Base-by-base conservation (phyloP, 2,888 invertebrate genomes). In the Dryadula phaetusa region DNA sequence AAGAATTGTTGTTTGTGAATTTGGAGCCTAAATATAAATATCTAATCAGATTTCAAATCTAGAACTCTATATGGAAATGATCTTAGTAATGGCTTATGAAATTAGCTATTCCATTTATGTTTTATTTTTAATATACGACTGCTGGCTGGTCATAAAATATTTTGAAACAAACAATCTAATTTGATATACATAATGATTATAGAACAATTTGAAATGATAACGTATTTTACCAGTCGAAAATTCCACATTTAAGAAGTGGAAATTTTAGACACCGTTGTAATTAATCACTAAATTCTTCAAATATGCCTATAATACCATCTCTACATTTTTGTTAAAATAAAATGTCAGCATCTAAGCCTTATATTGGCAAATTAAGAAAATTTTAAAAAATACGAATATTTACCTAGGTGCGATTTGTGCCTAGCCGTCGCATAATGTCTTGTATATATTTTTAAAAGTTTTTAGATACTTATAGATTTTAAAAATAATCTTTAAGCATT, bases 41-140 rank as follows among this genome's bases (percentile, higher is more conserved):
- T 22, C 14, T 37, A 37, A 54, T 34, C 7, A 20, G 10, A 20
- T 25, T 10, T 2, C 20, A 54, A 56, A 56, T 22, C 56, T 25
- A 56, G 56, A 56, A 40, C 22, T n/a, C 14, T 20, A 56, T 56
- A 16, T 22, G 20, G n/a, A n/a, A 40, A 34, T 37, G 20, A 37
- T 34, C 3, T 20, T 7, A 6, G 34, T 54, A 8, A 54, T 54
- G 20, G 53, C 53, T 54, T 54, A 18, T 20, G 7, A 54, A 14
- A 40, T 56, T 40, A 25, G 37, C 40, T 40, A 16, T 56, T 56
- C 25, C 22, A 56, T 40, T 40, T 22, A 56, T 37, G 25, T 40
- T 22, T 14, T 56, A 37, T 22, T 22, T 56, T 8, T n/a, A 4
- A 22, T 20, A 37, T 37, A 3, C 54, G 22, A 16, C 22, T 25